Evolutionary conservation across 92 coral and sea anemone genomes (phyloP), one percentile per base, ranked within the genome.

Genomic region (Siderastrea radians): DNA sequence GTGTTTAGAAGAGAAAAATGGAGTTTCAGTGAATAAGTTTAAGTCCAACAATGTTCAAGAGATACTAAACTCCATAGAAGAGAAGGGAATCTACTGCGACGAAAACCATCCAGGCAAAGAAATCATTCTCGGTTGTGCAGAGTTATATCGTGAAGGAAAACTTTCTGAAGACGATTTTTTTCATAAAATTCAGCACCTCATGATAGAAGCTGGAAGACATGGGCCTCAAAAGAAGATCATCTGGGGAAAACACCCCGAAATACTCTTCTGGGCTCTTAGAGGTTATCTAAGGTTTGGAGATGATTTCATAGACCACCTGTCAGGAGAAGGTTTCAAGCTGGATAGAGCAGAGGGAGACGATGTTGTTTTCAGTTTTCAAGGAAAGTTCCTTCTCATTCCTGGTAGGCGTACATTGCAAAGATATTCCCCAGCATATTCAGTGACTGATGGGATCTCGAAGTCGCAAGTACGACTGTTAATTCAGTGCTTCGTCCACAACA

Each of bases 241-340:
- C 6, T 45, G 75, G 75, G 75, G n/a, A 71, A 71, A 71, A 71
- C 75, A 71, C 75, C 75, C 54, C 55, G 57, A 71, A 71, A 71
- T 71, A 71, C 75, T 71, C 0, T 71, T 46, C 48, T 71, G 75
- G 75, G 75, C 75, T 15, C 75, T 71, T 15, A 71, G 75, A 49
- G 75, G 75, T 71, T 71, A 71, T 49, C 17, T 71, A 71, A 71
- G 75, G 75, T 71, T 47, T 11, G 75, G 75, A 71, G 75, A 68
- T 68, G 74, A 68, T 68, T 68, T 68, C 49, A 46, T 68, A 1
- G 53, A 68, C 74, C 74, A 68, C 74, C 74, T 68, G 51, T 68
- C 51, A 26, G 51, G 74, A 68, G 51, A 68, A 68, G 50, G 51
- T 14, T 68, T 68, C 74, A 68, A 68, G 14, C 74, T 68, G 14